Conservation (phyloP, 2,888 invertebrate genomes). For the Acrobasis repandana region DNA sequence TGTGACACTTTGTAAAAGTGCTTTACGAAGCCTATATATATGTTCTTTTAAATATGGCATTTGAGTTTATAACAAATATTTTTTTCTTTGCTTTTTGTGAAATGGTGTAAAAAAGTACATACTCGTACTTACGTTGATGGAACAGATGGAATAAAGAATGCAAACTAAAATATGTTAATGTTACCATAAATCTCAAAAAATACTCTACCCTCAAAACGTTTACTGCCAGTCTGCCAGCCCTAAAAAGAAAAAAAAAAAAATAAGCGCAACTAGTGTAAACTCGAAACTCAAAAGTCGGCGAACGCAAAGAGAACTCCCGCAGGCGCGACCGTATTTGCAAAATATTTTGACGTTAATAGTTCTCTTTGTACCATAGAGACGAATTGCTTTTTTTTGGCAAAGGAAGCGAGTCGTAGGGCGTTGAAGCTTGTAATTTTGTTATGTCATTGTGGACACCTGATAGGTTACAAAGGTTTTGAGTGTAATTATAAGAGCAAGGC, state of each 20-base stretch:
- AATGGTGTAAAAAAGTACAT: too few species aligned
- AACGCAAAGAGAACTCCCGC: slow-evolving; percentile 56
- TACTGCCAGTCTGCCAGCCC: slow-evolving; percentile 21
- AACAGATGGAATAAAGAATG: too few species aligned
- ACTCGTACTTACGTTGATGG: too few species aligned
- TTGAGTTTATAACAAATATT: too few species aligned
- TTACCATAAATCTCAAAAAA: neutral
- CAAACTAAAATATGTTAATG: too few species aligned
- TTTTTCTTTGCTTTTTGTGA: too few species aligned
- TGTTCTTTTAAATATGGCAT: too few species aligned
- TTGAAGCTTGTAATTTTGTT: slow-evolving; percentile 24
- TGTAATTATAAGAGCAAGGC: neutral
- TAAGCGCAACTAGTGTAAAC: slow-evolving; percentile 12
- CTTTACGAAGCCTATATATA: too few species aligned
- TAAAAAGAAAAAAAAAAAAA: slow-evolving; percentile 13
- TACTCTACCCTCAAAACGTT: neutral
- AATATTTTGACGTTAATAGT: slow-evolving; percentile 81
- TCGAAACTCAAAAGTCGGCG: slow-evolving; percentile 13
- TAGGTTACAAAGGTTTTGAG: slow-evolving; percentile 11
- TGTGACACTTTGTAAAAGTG: too few species aligned
- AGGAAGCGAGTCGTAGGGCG: slow-evolving; percentile 31
- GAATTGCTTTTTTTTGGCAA: slow-evolving; percentile 57
- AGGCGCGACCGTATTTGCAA: slow-evolving; percentile 73
- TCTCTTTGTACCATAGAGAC: slow-evolving; percentile 58
- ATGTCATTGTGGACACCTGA: slow-evolving; percentile 15